phyloP scores from a whole-genome alignment of 2,888 invertebrate genomes.

The Crocallis elinguaria region DNA sequence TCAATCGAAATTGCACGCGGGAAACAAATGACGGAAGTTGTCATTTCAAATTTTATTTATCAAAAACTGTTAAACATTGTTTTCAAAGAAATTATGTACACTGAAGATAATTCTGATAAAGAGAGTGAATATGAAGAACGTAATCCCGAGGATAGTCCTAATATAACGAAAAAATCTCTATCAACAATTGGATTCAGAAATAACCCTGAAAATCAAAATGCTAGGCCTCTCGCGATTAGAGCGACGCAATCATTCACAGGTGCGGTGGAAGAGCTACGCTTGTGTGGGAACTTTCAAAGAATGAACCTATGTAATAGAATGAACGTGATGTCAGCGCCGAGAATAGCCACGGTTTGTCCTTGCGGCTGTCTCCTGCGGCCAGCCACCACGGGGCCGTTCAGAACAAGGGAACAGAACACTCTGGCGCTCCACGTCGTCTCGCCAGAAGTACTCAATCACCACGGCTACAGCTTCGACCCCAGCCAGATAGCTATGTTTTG shows the following conservation, averaged over 20 bases:
- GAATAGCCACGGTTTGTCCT: conserved; percentile 67
- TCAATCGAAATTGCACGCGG: conserved; percentile 37
- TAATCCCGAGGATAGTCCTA: conserved; percentile 65
- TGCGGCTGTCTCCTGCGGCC: conserved; percentile 74
- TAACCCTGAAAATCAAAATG: conserved; percentile 63
- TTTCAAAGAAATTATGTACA: conserved; percentile 64
- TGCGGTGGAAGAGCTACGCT: conserved; percentile 68
- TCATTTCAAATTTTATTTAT: conserved; percentile 50
- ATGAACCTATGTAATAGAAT: conserved; percentile 66
- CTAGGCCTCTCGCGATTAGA: conserved; percentile 67
- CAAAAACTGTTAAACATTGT: conserved; percentile 33
- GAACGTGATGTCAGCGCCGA: conserved; percentile 58
- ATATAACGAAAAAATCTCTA: conserved; percentile 72
- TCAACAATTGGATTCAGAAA: conserved; percentile 74
- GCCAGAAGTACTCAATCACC: conserved; percentile 80
- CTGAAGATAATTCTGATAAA: conserved; percentile 75
- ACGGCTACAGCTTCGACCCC: conserved; percentile 83
- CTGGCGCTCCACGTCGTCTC: conserved; percentile 76
- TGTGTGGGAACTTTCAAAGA: conserved; percentile 69
- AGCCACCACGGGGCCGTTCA: conserved; percentile 63
- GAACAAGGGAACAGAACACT: conserved; percentile 73
- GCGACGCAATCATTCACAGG: conserved; percentile 79
- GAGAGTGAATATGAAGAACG: conserved; percentile 73
- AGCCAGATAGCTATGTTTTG: conserved; percentile 87
- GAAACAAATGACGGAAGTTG: conserved; percentile 58